A percentile compares a stretch with the other conserved stretches of the same genome.
Evolutionary conservation across 1,140 invertebrate species (phyloP).

Genomic region (Xylocopa sonorina): DNA sequence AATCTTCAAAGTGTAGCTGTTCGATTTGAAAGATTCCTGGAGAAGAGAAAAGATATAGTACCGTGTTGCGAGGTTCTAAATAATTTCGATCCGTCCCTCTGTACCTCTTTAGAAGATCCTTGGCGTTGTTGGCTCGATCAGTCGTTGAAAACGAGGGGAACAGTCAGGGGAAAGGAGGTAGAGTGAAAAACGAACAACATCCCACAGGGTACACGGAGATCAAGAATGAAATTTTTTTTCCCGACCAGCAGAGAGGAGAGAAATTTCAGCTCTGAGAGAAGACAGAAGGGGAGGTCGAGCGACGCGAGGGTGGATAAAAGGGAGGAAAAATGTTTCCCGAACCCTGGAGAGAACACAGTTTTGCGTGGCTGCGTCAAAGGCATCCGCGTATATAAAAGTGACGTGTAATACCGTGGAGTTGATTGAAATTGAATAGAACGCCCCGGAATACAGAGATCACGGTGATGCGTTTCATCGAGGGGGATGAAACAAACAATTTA

Average conservation of each 20-base stretch:
- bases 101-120: too few species aligned
- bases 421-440: constrained; percentile 17
- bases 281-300: background rate
- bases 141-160: background rate
- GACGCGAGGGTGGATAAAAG: background rate
- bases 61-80: too few species aligned
- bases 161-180: background rate
- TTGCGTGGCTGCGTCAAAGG: constrained; percentile 4
- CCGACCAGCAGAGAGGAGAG: background rate
- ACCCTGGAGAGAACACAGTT: background rate
- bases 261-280: background rate
- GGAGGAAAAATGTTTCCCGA: background rate
- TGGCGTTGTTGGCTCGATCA: background rate
- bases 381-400: background rate
- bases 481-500: background rate
- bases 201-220: background rate
- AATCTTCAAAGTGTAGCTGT: too few species aligned
- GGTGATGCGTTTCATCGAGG: background rate
- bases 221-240: constrained; percentile 43
- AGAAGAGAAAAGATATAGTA: too few species aligned
- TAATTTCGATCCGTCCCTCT: too few species aligned
- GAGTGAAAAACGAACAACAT: too few species aligned
- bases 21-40: too few species aligned
- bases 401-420: background rate
- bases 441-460: background rate